Evolutionary conservation across 2,888 invertebrate species (phyloP), one percentile per base, ranked within the genome.

Genomic region (Ophion obscuratus): DNA sequence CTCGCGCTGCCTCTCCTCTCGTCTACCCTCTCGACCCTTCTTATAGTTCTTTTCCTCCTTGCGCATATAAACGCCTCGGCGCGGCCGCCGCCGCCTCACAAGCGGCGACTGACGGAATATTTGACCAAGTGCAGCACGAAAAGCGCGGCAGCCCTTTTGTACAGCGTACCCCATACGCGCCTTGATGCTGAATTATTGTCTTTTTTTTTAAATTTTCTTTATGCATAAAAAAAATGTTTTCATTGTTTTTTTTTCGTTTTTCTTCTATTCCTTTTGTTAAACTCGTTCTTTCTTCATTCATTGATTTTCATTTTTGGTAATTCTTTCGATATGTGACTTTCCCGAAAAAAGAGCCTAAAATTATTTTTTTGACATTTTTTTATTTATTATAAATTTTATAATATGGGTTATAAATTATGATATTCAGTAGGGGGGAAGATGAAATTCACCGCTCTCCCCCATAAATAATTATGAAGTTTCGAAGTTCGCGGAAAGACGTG

Each of bases 111-210:
- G 82, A 79, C 59, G 78, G 74, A 66, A 82, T 87, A 77, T 87
- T 84, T 87, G 82, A 84, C 79, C 84, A 84, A 87, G 82, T 84
- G 84, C 71, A 80, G 44, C 44, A 14, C 47, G 67, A 75, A 62
- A 81, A 80, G 77, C 5, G 24, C 17, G 17, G 59, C 53, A 44
- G 70, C 68, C 68, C 76, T 66, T 62, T 67, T 53, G 70, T 70
- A 20, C 66, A 20, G 47, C 44, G n/a, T 53, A 53, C 53, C 53
- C 24, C 17, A 47, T 75, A 76, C 71, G 24, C 44, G 66, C 57
- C 36, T 31, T 47, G 20, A 27, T 7, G 59, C 31, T 11, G 36
- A 64, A 17, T 70, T 59, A 62, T 57, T 44, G n/a, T 20, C 10
- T 68, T 5, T 47, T 59, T 74, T 83, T 36, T 68, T 78, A 7